A percentile compares a stretch with the other conserved stretches of the same genome.
These are phyloP conservation scores for Myathropa florea DNA, from an alignment of 2,888 invertebrate genomes.

Conservation along the genomic window DNA sequence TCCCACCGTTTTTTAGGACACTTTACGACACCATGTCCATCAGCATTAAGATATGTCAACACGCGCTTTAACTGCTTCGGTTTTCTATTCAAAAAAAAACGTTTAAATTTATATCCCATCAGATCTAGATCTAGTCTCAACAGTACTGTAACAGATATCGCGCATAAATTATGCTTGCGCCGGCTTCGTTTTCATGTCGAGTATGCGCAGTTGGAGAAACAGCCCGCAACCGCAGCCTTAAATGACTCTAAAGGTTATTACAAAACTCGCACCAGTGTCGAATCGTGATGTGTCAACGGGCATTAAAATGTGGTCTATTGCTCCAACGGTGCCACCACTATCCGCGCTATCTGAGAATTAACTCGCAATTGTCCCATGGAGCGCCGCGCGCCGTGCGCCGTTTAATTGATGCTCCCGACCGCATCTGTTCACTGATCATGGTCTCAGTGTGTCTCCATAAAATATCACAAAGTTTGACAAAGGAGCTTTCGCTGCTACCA, in stretches of 20 bases:
- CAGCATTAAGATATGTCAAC: background rate
- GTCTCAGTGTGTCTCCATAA: background rate
- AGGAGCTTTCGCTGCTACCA: conserved; percentile 10
- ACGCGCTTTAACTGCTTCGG: background rate
- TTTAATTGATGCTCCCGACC: conserved; percentile 37
- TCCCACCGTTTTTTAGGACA: no score
- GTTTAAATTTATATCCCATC: background rate
- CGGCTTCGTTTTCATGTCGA: background rate
- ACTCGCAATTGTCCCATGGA: conserved; percentile 20
- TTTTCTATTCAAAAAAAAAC: no score
- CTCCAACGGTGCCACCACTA: background rate
- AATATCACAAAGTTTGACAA: no score
- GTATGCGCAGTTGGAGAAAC: background rate
- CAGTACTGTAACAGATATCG: background rate
- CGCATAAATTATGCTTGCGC: conserved; percentile 47
- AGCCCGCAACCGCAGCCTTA: conserved; percentile 32
- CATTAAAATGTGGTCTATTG: conserved; percentile 34
- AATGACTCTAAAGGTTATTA: conserved; percentile 55
- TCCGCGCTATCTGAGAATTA: background rate
- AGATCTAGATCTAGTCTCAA: background rate
- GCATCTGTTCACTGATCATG: background rate
- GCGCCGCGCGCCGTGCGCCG: background rate
- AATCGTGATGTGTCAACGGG: conserved; percentile 68
- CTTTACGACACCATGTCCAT: background rate
- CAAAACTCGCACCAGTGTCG: conserved; percentile 59